A percentile compares a stretch with the other conserved stretches of the same genome.
phyloP scores from a whole-genome alignment of 2,797 vertebrate genomes.

The Coregonus ussuriensis region DNA sequence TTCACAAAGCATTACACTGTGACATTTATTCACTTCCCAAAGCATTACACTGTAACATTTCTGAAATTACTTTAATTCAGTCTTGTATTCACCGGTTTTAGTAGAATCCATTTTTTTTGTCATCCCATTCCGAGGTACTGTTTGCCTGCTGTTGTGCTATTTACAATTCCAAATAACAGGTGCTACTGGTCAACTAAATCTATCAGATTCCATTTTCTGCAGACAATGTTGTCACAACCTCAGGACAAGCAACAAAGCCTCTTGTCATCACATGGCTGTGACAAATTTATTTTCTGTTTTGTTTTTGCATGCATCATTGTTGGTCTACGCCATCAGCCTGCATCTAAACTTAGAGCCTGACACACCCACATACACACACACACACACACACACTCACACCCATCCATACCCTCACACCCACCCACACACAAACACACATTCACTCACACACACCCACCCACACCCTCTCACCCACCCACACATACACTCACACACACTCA shows the following conservation, averaged over 20 bases:
- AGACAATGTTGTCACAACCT: slow-evolving; percentile 64
- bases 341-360: slow-evolving; percentile 21
- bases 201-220: slow-evolving; percentile 53
- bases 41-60: slow-evolving; percentile 7
- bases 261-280: slow-evolving; percentile 57
- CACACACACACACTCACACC: slow-evolving; percentile 9
- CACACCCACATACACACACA: neutral
- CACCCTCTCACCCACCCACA: too few relatives aligned
- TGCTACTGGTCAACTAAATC: slow-evolving; percentile 72
- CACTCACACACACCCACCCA: neutral
- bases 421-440: neutral
- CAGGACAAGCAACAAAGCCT: slow-evolving; percentile 70
- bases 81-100: neutral
- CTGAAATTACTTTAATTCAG: neutral
- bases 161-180: slow-evolving; percentile 62
- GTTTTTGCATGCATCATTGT: slow-evolving; percentile 47
- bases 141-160: slow-evolving; percentile 67
- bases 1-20: slow-evolving; percentile 6
- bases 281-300: slow-evolving; percentile 13
- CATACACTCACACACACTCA: too few relatives aligned
- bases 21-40: neutral
- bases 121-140: slow-evolving; percentile 37
- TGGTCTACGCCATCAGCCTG: slow-evolving; percentile 30
- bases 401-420: too few relatives aligned
- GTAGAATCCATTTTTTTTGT: neutral